phyloP scores from a whole-genome alignment of 2,113 vertebrate species.

The Dinomys branickii region DNA sequence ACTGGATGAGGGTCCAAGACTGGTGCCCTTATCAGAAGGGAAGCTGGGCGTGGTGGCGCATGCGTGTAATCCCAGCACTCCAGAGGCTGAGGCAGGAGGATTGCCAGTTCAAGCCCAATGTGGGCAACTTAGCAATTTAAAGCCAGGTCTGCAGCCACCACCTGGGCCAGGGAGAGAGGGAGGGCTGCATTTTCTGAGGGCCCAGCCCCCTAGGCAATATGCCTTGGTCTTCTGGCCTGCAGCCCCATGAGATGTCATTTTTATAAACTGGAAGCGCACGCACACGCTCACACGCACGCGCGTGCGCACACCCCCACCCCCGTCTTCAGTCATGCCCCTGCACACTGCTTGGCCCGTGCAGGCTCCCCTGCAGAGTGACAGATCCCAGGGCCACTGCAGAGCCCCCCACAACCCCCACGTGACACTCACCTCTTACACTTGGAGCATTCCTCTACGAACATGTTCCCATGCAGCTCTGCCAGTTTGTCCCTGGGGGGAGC shows the following conservation, averaged over 20 bases:
- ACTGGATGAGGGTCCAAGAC: neutral
- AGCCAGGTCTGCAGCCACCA: neutral
- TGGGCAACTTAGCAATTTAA: neutral
- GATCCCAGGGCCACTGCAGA: neutral
- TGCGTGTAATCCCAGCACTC: neutral
- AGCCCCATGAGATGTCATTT: neutral
- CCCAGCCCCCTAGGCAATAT: neutral
- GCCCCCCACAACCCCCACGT: fast-evolving
- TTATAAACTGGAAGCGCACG: neutral
- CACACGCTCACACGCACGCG: too few species aligned
- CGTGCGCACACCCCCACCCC: too few species aligned
- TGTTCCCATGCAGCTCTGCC: constrained; percentile 98
- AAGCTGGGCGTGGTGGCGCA: neutral
- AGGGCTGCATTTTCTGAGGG: neutral
- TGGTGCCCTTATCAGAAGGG: neutral
- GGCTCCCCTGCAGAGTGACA: neutral
- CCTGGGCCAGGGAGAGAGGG: neutral
- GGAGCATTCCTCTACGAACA: constrained; percentile 97
- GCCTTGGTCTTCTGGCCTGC: neutral
- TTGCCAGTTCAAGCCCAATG: neutral
- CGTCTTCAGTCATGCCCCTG: neutral
- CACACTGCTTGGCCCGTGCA: neutral
- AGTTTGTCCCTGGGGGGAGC: constrained; percentile 89
- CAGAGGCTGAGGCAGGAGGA: neutral
- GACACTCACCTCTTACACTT: constrained; percentile 95